Base-by-base conservation (phyloP, 23 tunicate species). In the Trididemnum nubilum region DNA sequence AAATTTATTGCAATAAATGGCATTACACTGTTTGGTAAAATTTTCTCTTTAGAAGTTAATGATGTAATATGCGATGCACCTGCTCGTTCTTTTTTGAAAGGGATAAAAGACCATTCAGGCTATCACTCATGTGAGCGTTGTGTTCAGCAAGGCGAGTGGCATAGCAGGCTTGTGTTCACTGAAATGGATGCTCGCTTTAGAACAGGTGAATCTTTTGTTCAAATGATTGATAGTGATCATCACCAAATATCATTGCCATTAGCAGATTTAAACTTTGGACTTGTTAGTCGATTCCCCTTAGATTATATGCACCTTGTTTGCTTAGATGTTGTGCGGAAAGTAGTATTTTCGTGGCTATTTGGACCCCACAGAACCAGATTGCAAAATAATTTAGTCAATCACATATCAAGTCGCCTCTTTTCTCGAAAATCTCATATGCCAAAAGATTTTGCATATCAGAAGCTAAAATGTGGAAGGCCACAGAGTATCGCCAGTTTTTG, bases 251-350 rank as follows among this genome's bases (percentile, higher is more conserved):
- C 28, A 0, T 85, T 82, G 0, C 82, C 82, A 21, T 77, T 85
- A 33, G 51, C 72, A 26, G 67, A 65, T 21, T 63, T 85, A 44
- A 60, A 60, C 18, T 78, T 85, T 19, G 82, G 65, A 57, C 63
- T 85, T 65, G 70, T 85, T 49, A 38, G 34, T 1, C 65, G 60
- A 37, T 85, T 76, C 49, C 77, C 77, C 0, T 34, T 85, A 33
- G 67, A 77, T 77, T 77, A 77, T 33, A 77, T 85, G 88, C 88
- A 85, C 36, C 88, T 75, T 31, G 82, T 85, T 21, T 85, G 88
- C 39, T 49, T 85, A 2, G 88, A 82, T 39, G 82, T 76, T 1
- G 79, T 77, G 38, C 80, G 79, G 39, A 76, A 85, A 34, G 12
- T 85, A 22, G 31, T 85, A 31, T 36, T 65, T 40, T 36, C 34